phyloP scores from a whole-genome alignment of 1,140 invertebrate species.

The Diachasma alloeum region DNA sequence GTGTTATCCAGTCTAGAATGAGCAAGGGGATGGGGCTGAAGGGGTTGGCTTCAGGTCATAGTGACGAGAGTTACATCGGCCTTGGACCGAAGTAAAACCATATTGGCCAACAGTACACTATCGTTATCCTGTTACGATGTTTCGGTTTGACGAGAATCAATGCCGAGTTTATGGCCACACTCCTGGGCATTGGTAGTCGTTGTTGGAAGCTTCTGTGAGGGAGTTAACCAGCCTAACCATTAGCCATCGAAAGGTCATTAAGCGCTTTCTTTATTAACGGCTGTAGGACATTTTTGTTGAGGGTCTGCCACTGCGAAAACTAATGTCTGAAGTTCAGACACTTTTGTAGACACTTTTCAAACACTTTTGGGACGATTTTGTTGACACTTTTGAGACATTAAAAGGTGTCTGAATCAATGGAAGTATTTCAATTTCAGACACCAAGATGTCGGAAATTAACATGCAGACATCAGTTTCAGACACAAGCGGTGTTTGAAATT shows the following conservation, averaged over 20 bases:
- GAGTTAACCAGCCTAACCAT: background rate
- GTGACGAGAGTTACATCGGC: background rate
- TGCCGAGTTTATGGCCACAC: background rate
- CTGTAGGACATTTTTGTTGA: background rate
- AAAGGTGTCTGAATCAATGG: too few relatives aligned
- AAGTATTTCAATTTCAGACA: too few relatives aligned
- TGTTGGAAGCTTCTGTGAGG: background rate
- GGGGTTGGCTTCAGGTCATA: background rate
- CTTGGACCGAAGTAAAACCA: background rate
- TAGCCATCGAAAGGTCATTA: background rate
- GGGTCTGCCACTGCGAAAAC: too few relatives aligned
- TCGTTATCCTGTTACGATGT: background rate
- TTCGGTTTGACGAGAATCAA: conserved; percentile 9
- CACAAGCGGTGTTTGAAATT: too few relatives aligned
- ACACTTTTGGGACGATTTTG: too few relatives aligned
- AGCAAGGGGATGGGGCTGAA: background rate
- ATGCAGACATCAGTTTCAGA: too few relatives aligned
- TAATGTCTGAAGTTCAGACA: too few relatives aligned
- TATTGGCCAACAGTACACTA: background rate
- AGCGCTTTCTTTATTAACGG: background rate
- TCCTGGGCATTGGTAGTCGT: background rate
- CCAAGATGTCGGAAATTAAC: too few relatives aligned
- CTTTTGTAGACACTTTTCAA: too few relatives aligned
- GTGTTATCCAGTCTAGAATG: conserved; percentile 17
- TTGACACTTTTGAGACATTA: too few relatives aligned